Conservation (phyloP, 2,113 vertebrate species). For the Trichechus manatus region DNA sequence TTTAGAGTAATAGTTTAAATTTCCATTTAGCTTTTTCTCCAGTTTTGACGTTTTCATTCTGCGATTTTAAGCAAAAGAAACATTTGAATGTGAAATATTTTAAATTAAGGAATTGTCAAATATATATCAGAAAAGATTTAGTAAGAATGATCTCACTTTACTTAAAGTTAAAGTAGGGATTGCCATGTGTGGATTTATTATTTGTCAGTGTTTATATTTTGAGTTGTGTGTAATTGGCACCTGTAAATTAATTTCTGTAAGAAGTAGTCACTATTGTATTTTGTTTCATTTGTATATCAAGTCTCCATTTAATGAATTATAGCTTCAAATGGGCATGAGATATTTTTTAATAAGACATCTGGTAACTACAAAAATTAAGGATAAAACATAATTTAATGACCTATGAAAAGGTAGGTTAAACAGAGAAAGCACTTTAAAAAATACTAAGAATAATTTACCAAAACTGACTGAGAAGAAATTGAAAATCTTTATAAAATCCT, state of each 20-base stretch:
- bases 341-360: neutral
- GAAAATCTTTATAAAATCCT: neutral
- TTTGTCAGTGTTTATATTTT: constrained; percentile 46
- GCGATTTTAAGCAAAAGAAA: neutral
- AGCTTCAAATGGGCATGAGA: constrained; percentile 13
- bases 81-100: constrained; percentile 3
- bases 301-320: neutral
- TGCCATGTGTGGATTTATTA: neutral
- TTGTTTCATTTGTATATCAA: neutral
- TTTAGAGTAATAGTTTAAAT: neutral
- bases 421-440: constrained; percentile 34
- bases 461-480: constrained; percentile 32
- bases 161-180: neutral
- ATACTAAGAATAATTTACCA: neutral
- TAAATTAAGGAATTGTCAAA: constrained; percentile 23
- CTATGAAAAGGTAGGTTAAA: constrained; percentile 1
- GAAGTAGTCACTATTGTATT: neutral
- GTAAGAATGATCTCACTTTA: neutral
- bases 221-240: neutral
- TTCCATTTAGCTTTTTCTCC: neutral
- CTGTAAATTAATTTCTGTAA: constrained; percentile 18
- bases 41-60: constrained; percentile 32
- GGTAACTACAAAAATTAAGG: constrained; percentile 29
- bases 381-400: constrained; percentile 25
- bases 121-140: constrained; percentile 39